Percentiles rank a stretch among this genome's conserved stretches.
These are phyloP conservation scores for Pogonomyrmex barbatus DNA, from an alignment of 1,140 invertebrate species.

Conservation along the genomic window DNA sequence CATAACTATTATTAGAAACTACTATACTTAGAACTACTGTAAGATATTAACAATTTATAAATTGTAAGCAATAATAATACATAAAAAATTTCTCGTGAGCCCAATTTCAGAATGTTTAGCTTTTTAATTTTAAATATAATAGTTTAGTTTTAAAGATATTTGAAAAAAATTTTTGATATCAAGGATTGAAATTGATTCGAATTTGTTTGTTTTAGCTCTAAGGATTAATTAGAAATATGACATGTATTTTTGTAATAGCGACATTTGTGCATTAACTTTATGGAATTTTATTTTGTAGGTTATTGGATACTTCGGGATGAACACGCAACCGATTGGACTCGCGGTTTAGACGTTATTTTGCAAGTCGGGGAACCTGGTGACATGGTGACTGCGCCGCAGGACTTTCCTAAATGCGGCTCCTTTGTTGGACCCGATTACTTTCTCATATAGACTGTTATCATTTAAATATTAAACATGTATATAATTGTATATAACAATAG, in stretches of 20 bases:
- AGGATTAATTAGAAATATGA: neutral
- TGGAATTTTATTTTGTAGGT: slow-evolving; percentile 82
- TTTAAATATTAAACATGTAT: slow-evolving; percentile 71
- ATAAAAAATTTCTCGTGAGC: neutral
- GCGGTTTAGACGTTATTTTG: slow-evolving; percentile 87
- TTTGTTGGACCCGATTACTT: slow-evolving; percentile 87
- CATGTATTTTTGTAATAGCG: neutral
- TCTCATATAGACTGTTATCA: slow-evolving; percentile 82
- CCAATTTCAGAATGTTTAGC: neutral
- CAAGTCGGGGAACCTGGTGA: slow-evolving; percentile 85
- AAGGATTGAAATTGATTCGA: neutral
- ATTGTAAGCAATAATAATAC: neutral
- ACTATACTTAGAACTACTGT: neutral
- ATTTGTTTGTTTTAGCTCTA: neutral
- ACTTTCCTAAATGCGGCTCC: slow-evolving; percentile 86
- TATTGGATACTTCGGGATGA: slow-evolving; percentile 91
- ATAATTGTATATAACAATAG: slow-evolving; percentile 78
- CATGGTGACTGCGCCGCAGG: slow-evolving; percentile 82
- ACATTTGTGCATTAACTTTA: neutral
- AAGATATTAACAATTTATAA: neutral
- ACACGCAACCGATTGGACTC: slow-evolving; percentile 86
- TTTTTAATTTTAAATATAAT: neutral
- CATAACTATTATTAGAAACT: neutral
- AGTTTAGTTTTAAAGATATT: neutral
- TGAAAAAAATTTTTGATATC: neutral